Base-by-base conservation (phyloP, 2,888 invertebrate genomes). In the Cartodere bifasciata region DNA sequence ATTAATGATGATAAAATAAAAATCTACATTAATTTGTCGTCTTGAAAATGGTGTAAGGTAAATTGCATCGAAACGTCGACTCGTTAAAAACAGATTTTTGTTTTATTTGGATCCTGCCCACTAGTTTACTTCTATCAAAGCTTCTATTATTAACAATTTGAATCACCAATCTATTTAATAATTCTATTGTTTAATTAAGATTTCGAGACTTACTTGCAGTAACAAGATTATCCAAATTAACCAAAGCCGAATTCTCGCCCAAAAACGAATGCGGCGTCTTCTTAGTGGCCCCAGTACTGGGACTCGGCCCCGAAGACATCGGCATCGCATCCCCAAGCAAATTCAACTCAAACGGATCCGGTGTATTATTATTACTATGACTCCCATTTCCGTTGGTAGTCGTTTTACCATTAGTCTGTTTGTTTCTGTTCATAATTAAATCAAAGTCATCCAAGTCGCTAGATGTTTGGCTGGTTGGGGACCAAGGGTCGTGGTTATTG, bases 181-280 rank as follows among this genome's bases (percentile, higher is more conserved):
- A n/a, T n/a, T n/a, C n/a, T n/a, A n/a, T n/a, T n/a, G n/a, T n/a
- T n/a, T n/a, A n/a, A n/a, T n/a, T n/a, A n/a, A n/a, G n/a, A n/a
- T n/a, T n/a, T n/a, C n/a, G n/a, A n/a, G 32, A 48, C 53, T 54
- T 55, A 65, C 67, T 65, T 28, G 62, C 53, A 41, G 62, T 60
- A 47, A 98, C 86, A 55, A 98, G 73, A 58, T 95, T 90, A 67
- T 98, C 97, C 60, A 98, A 72, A 71, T 98, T 97, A 40, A 98
- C 97, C 47, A 98, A 74, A 46, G 83, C 75, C 7, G 91, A 91
- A 66, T 98, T 95, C 63, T 92, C 92, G 24, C 97, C 97, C 31
- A 98, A 75, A 67, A 98, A 98, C 50, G 85, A 80, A 46, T 90
- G 87, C 2, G 95, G 94, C 29, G 91, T 92, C 64, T 92, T 94